Evolutionary conservation across 2,888 invertebrate genomes (phyloP).

Genomic region (Lymantria monacha): DNA sequence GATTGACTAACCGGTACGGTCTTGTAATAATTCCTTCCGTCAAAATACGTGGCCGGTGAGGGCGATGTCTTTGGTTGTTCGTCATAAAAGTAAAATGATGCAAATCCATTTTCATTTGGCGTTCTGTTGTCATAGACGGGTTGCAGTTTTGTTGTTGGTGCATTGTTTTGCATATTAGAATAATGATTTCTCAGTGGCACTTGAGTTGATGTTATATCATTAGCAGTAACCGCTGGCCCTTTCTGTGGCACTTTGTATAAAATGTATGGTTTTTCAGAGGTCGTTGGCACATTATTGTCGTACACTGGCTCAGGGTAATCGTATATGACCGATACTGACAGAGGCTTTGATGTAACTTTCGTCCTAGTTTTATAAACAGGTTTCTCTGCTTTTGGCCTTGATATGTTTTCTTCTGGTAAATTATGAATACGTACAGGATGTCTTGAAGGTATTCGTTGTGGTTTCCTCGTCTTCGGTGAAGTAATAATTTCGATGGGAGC

Average conservation of each 20-base stretch:
- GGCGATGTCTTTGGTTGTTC: conserved; percentile 83
- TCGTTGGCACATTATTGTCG: conserved; percentile 66
- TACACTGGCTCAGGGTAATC: conserved; percentile 73
- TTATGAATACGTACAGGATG: conserved; percentile 71
- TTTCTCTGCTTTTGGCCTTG: conserved; percentile 69
- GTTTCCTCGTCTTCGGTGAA: conserved; percentile 61
- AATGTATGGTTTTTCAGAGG: conserved; percentile 75
- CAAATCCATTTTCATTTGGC: conserved; percentile 70
- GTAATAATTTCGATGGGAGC: conserved; percentile 66
- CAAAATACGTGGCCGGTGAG: conserved; percentile 75
- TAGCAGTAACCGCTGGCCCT: conserved; percentile 47
- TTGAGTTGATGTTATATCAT: conserved; percentile 81
- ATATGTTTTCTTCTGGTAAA: conserved; percentile 60
- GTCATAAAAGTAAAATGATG: conserved; percentile 87
- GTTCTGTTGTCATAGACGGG: conserved; percentile 72
- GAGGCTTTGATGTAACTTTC: conserved; percentile 75
- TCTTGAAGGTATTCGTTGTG: conserved; percentile 68
- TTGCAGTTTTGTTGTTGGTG: conserved; percentile 78
- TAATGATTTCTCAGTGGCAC: conserved; percentile 85
- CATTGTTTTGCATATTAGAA: conserved; percentile 78
- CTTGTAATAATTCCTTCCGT: conserved; percentile 73
- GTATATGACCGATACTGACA: conserved; percentile 74
- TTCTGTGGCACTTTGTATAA: conserved; percentile 77
- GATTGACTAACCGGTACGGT: conserved; percentile 55
- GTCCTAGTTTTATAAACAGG: conserved; percentile 71